Conservation (phyloP, 92 coral and sea anemone species). For the Paramuricea clavata region DNA sequence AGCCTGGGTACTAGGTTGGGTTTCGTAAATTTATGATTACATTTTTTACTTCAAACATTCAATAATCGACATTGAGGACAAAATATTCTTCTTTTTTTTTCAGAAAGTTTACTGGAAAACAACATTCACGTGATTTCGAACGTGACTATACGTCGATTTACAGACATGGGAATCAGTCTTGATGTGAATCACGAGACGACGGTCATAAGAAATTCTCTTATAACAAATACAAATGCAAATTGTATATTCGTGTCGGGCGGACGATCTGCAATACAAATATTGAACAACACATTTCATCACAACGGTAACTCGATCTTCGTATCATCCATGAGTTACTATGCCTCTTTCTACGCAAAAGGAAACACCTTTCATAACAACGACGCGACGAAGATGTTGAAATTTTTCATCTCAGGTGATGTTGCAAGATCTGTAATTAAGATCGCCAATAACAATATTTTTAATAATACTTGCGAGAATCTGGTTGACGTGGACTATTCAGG, state of each 20-base stretch:
- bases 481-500: not conserved
- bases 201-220: not conserved
- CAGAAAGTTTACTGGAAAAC: not conserved
- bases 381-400: not conserved
- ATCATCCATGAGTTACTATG: not conserved
- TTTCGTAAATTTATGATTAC: no score
- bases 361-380: constrained; percentile 11
- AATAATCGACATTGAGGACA: not conserved
- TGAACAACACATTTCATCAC: constrained; percentile 5
- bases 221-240: not conserved
- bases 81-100: not conserved
- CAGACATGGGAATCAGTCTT: not conserved
- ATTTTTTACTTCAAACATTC: no score
- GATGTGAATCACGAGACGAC: not conserved
- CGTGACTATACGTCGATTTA: not conserved
- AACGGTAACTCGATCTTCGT: not conserved
- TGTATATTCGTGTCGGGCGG: not conserved
- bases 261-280: not conserved
- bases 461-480: not conserved
- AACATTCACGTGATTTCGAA: not conserved
- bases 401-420: no score
- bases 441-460: not conserved
- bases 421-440: not conserved
- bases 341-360: not conserved
- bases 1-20: no score